Percentiles rank a stretch among this genome's conserved stretches.
Conservation (phyloP, 2,113 vertebrate species). For the Ceyx melanurus region DNA sequence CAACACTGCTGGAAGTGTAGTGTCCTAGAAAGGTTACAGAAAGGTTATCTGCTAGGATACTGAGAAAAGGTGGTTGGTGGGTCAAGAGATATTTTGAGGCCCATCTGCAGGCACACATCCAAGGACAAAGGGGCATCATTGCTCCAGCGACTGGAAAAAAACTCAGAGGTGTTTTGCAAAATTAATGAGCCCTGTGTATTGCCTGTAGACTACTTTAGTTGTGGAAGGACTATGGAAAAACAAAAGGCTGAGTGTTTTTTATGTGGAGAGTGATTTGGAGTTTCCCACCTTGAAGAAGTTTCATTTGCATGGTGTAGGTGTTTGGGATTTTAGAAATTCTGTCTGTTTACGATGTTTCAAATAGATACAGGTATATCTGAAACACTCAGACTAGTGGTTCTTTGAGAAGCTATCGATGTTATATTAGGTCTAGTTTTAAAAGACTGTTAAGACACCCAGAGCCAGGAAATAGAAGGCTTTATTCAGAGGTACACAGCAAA, state of each 20-base stretch:
- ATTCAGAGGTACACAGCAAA: background rate
- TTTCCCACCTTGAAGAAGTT: background rate
- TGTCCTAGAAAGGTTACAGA: background rate
- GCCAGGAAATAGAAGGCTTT: background rate
- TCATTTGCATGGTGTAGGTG: background rate
- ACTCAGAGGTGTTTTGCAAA: background rate
- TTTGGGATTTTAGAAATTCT: background rate
- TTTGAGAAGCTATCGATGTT: background rate
- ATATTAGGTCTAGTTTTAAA: background rate
- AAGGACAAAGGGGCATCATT: background rate
- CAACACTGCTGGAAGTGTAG: background rate
- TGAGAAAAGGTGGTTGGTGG: background rate
- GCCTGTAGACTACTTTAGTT: background rate
- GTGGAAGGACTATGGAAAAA: background rate
- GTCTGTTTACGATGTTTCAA: background rate
- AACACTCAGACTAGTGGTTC: background rate
- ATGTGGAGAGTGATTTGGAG: background rate
- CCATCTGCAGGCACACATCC: background rate
- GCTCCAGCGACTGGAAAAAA: background rate
- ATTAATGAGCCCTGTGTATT: background rate
- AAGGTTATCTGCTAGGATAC: conserved; percentile 25
- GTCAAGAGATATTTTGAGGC: conserved; percentile 23
- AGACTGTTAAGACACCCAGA: background rate
- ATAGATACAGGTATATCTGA: background rate
- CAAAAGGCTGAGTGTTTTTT: background rate